Percentiles rank a stretch among this genome's conserved stretches.
These are phyloP conservation scores for Parapsyche elsis DNA, from an alignment of 1,140 invertebrate genomes.

Conservation along the genomic window DNA sequence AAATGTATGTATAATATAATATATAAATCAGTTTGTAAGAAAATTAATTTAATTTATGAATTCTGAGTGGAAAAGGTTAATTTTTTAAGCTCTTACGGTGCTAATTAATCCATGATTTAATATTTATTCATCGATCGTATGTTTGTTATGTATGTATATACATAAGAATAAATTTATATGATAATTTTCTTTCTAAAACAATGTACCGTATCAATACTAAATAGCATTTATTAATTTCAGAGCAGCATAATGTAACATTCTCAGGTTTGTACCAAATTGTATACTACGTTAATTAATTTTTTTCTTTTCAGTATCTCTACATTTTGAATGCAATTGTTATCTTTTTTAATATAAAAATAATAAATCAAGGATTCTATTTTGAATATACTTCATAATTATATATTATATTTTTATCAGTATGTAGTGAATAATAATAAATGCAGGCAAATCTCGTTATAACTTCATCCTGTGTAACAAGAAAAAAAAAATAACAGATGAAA, in stretches of 20 bases:
- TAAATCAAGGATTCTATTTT: slow-evolving; percentile 6
- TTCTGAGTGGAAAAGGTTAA: too few species aligned
- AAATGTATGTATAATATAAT: too few species aligned
- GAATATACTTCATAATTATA: background rate
- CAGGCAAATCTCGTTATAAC: slow-evolving; percentile 66
- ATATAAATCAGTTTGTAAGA: too few species aligned
- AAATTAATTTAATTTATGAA: too few species aligned
- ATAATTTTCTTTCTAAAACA: slow-evolving; percentile 10
- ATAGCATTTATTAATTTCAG: slow-evolving; percentile 46
- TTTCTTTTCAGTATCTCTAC: slow-evolving; percentile 40
- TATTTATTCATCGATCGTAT: too few species aligned
- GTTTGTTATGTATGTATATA: too few species aligned
- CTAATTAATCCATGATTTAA: background rate
- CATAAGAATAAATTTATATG: too few species aligned
- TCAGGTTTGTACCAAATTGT: slow-evolving; percentile 53
- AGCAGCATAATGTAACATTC: slow-evolving; percentile 50
- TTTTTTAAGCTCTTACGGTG: background rate
- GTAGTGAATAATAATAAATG: slow-evolving; percentile 43
- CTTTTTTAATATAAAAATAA: slow-evolving; percentile 3
- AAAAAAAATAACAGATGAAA: slow-evolving; percentile 58
- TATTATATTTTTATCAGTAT: slow-evolving; percentile 5
- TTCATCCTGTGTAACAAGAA: slow-evolving; percentile 57
- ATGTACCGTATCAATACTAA: slow-evolving; percentile 23
- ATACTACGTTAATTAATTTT: slow-evolving; percentile 28
- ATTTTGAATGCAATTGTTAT: slow-evolving; percentile 14